phyloP scores from a whole-genome alignment of 2,113 vertebrate genomes.

The Galbula dea region DNA sequence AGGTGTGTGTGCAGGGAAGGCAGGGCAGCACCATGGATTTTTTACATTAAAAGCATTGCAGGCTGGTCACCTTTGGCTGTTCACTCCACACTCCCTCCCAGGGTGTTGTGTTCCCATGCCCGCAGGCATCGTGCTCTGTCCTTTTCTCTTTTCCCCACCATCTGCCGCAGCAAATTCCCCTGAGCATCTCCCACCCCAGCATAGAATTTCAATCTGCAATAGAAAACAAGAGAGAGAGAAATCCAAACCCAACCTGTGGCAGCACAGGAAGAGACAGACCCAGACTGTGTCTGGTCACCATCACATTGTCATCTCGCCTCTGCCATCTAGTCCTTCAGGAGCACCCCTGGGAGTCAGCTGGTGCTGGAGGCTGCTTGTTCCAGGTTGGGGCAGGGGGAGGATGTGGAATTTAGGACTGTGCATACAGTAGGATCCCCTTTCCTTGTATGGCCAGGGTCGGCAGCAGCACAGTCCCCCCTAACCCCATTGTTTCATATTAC shows the following conservation, averaged over 20 bases:
- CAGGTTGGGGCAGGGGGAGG: not conserved
- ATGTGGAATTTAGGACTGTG: not conserved
- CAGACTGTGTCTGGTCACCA: not conserved
- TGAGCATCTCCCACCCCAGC: not conserved
- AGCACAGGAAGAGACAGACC: not conserved
- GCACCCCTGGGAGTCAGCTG: not conserved
- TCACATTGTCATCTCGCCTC: not conserved
- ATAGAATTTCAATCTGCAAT: slow-evolving; percentile 18
- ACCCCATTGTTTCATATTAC: slow-evolving; percentile 61
- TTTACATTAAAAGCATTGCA: not conserved
- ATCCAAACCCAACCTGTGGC: not conserved
- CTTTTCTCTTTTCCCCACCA: slow-evolving; percentile 56
- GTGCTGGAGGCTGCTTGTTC: not conserved
- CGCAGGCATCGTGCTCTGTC: not conserved
- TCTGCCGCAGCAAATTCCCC: slow-evolving; percentile 61
- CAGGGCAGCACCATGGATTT: not conserved
- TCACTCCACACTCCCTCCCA: not conserved
- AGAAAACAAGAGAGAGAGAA: slow-evolving; percentile 39
- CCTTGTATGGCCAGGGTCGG: not conserved
- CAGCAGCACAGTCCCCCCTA: not conserved
- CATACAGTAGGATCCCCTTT: not conserved
- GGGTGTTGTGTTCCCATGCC: slow-evolving; percentile 42
- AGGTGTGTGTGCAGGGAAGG: not conserved
- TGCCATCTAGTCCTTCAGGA: fast-evolving
- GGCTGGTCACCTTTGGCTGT: not conserved